These are phyloP conservation scores for Drosophila prostipennis DNA, from an alignment of 2,888 invertebrate species.

Conservation along the genomic window DNA sequence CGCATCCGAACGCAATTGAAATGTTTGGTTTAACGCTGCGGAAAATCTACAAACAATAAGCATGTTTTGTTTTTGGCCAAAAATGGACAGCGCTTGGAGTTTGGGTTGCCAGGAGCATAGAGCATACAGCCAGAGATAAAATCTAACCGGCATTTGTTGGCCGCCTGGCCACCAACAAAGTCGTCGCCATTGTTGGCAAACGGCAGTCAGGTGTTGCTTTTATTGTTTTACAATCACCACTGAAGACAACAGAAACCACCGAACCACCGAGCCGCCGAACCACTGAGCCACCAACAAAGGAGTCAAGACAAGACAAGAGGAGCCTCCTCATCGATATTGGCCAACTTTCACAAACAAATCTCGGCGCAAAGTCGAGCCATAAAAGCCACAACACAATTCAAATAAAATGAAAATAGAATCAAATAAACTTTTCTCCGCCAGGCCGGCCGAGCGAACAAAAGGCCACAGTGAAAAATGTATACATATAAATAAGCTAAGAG, in stretches of 20 bases:
- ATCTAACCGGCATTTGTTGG: constrained; percentile 51
- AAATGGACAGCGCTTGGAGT: constrained; percentile 49
- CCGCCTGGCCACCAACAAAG: constrained; percentile 66
- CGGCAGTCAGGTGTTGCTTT: constrained; percentile 79
- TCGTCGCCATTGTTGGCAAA: constrained; percentile 67
- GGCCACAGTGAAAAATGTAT: constrained; percentile 58
- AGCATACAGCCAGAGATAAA: constrained; percentile 59
- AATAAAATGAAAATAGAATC: constrained; percentile 80
- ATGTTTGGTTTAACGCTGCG: constrained; percentile 54
- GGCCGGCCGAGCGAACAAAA: constrained; percentile 57
- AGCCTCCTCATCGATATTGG: constrained; percentile 55
- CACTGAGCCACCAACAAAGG: constrained; percentile 20
- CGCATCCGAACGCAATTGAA: constrained; percentile 69
- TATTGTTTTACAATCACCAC: constrained; percentile 78
- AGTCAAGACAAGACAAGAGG: constrained; percentile 20
- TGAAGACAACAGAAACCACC: constrained; percentile 2
- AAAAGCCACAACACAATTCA: constrained; percentile 76
- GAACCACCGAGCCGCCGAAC: background rate
- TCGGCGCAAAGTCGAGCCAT: constrained; percentile 62
- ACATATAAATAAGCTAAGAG: constrained; percentile 22
- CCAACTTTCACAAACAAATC: constrained; percentile 76
- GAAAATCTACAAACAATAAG: constrained; percentile 71
- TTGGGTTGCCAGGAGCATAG: constrained; percentile 36
- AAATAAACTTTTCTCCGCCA: constrained; percentile 68
- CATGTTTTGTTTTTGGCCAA: constrained; percentile 61